Evolutionary conservation across 2,888 invertebrate species (phyloP).

Genomic region (Mesorhabditis spiculigera): DNA sequence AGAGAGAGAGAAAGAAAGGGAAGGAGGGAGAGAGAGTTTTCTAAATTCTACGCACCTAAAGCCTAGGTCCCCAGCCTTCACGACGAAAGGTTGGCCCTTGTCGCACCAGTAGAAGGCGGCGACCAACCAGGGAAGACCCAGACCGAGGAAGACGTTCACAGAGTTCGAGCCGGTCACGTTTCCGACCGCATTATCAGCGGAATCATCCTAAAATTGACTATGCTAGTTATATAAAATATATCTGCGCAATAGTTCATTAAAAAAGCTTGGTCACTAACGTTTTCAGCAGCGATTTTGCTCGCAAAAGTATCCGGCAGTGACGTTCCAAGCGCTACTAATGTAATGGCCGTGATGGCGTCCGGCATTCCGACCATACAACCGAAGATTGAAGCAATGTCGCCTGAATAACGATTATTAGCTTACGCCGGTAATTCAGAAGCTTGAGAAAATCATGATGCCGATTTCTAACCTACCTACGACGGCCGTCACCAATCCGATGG

Average conservation of each 20-base stretch:
- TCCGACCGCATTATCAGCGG: constrained; percentile 68
- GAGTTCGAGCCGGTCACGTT: constrained; percentile 70
- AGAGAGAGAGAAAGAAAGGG: no score
- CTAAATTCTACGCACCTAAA: constrained; percentile 42
- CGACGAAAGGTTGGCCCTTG: constrained; percentile 60
- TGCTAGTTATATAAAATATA: neutral
- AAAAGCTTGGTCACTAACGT: constrained; percentile 14
- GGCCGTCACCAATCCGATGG: constrained; percentile 67
- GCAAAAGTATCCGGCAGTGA: constrained; percentile 68
- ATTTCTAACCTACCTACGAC: constrained; percentile 61
- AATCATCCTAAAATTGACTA: constrained; percentile 61
- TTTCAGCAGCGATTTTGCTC: constrained; percentile 65
- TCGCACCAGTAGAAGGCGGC: constrained; percentile 64
- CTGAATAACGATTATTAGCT: constrained; percentile 11
- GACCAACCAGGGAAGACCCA: constrained; percentile 67
- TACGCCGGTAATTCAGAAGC: neutral
- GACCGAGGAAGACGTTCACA: constrained; percentile 69
- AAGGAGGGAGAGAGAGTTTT: neutral
- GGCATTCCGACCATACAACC: constrained; percentile 67
- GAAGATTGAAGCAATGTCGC: constrained; percentile 64
- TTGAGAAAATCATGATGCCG: neutral
- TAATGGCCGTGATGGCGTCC: constrained; percentile 62
- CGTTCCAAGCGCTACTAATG: constrained; percentile 67
- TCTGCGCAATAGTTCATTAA: neutral
- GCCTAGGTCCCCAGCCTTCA: constrained; percentile 61